Conservation (phyloP, 1,140 invertebrate genomes). For the Orius insidiosus region DNA sequence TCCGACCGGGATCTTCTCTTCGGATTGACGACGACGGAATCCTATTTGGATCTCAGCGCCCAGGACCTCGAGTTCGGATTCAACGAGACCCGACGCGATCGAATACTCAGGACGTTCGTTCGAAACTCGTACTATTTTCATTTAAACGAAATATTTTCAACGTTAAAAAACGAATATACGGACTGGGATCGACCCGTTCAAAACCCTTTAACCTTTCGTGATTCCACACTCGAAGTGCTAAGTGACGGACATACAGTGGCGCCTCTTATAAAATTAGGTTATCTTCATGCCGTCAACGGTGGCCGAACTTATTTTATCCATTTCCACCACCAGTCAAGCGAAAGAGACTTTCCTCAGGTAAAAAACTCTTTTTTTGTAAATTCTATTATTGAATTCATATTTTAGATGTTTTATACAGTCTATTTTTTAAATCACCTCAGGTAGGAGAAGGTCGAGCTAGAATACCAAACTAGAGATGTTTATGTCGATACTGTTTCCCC, state of each 20-base stretch:
- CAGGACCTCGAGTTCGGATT: constrained; percentile 60
- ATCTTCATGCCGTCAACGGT: constrained; percentile 53
- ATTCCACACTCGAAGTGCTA: constrained; percentile 56
- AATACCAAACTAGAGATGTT: not conserved
- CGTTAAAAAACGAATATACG: constrained; percentile 81
- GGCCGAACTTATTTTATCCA: constrained; percentile 72
- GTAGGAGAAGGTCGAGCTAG: too few relatives aligned
- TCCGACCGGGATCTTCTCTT: constrained; percentile 60
- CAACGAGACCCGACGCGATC: constrained; percentile 62
- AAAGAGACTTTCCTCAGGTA: constrained; percentile 61
- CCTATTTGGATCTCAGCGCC: constrained; percentile 44
- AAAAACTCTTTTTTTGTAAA: constrained; percentile 16
- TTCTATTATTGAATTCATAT: constrained; percentile 1
- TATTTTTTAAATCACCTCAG: too few relatives aligned
- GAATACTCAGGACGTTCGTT: constrained; percentile 71
- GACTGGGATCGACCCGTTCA: constrained; percentile 71
- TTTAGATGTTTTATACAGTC: too few relatives aligned
- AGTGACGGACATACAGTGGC: constrained; percentile 73
- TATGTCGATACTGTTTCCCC: not conserved
- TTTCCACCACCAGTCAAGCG: constrained; percentile 61
- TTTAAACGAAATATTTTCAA: constrained; percentile 77
- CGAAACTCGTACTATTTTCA: constrained; percentile 77
- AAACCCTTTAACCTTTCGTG: constrained; percentile 56
- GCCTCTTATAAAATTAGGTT: constrained; percentile 60
- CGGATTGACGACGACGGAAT: constrained; percentile 54